Conservation (phyloP, 2,113 vertebrate species). For the Apeltes quadracus region DNA sequence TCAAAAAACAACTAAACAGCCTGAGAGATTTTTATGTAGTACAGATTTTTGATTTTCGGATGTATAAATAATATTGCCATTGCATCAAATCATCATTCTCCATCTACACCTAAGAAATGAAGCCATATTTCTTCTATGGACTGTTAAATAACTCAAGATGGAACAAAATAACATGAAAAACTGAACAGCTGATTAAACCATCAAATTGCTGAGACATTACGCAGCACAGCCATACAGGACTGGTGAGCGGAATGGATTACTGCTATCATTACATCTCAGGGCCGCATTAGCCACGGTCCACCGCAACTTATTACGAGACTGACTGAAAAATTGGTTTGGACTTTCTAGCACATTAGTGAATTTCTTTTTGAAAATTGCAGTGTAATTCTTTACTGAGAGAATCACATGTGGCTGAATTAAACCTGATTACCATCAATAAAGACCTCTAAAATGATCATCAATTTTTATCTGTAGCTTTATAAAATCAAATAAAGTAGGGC, state of each 20-base stretch:
- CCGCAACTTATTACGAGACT: not conserved
- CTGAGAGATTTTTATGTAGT: not conserved
- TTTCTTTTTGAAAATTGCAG: not conserved
- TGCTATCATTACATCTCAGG: not conserved
- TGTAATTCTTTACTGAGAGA: not conserved
- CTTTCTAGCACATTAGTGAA: not conserved
- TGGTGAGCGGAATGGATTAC: not conserved
- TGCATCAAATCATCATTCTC: not conserved
- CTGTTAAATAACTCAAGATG: not conserved
- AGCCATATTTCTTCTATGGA: not conserved
- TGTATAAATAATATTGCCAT: not conserved
- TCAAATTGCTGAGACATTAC: not conserved
- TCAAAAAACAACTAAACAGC: not conserved
- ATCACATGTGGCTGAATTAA: not conserved
- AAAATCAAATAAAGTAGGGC: not conserved
- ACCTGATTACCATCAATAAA: not conserved
- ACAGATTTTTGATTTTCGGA: not conserved
- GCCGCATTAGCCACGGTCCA: not conserved
- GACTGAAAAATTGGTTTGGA: not conserved
- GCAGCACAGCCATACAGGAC: not conserved
- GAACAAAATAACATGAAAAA: not conserved
- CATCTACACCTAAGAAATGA: not conserved
- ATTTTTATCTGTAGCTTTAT: not conserved
- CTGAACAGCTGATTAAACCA: not conserved
- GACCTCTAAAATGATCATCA: not conserved